Base-by-base conservation (phyloP, 2,888 invertebrate species). In the Taenaris catops region DNA sequence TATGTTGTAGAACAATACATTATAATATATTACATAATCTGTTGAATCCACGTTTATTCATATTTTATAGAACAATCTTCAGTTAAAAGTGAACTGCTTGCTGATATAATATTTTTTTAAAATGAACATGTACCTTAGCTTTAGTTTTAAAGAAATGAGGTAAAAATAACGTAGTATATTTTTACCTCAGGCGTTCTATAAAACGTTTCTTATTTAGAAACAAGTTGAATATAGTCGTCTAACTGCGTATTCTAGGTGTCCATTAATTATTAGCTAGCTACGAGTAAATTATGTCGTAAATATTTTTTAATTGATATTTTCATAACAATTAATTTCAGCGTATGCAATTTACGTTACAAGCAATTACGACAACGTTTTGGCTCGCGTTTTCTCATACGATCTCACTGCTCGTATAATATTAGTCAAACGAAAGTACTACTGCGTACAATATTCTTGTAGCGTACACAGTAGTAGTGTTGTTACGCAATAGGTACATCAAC, bases 361-460 rank as follows among this genome's bases (percentile, higher is more conserved):
- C 27, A 19, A 19, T 14, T 4, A 11, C 19, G 8, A 2, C 6
- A 12, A 8, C 14, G 1, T 8, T 8, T 21, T 29, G 12, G 14
- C 20, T 18, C 1, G n/a, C 6, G n/a, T 10, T 9, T 18, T 10
- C 7, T 12, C 6, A 6, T 10, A 17, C 18, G 20, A 18, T 27
- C 10, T 4, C 18, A 16, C 16, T 14, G 48, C 50, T 41, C 34
- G 24, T 38, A 32, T 29, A 39, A 39, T 26, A 36, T 38, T 36
- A 34, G 23, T 23, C 9, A 17, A 11, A 17, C 6, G 19, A 20
- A 38, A 34, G 25, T 27, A n/a, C 11, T 17, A 8, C 12, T 31
- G 16, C 19, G 7, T 25, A 29, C 27, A 25, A 28, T 34, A 43
- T 37, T 40, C 36, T 26, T 20, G 37, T 28, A 38, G 16, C 32